A percentile compares a stretch with the other conserved stretches of the same genome.
These are phyloP conservation scores for Agapornis canus DNA, from an alignment of 2,797 vertebrate species.

Conservation along the genomic window DNA sequence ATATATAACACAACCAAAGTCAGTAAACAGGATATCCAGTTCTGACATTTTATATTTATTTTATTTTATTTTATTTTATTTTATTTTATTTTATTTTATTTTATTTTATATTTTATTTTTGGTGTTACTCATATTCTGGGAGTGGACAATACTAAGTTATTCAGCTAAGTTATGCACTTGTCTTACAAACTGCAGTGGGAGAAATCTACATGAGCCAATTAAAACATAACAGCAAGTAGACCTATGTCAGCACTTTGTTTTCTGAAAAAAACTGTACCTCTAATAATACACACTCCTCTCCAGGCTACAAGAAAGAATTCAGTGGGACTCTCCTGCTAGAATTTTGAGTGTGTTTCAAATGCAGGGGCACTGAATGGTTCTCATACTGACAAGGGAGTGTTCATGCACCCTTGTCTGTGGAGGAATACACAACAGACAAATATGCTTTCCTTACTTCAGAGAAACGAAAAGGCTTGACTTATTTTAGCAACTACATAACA, in stretches of 20 bases:
- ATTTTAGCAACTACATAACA: slow-evolving; percentile 72
- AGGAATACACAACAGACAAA: slow-evolving; percentile 48
- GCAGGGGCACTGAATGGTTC: slow-evolving; percentile 14
- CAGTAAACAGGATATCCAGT: background rate
- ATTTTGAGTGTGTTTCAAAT: slow-evolving; percentile 33
- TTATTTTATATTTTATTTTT: background rate
- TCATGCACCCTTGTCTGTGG: background rate
- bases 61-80: background rate
- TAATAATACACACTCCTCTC: background rate
- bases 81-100: background rate
- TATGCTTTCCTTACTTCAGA: slow-evolving; percentile 59
- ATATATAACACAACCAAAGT: background rate
- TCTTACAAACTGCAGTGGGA: background rate
- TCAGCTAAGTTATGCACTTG: background rate
- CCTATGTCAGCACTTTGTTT: background rate
- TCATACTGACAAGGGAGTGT: background rate
- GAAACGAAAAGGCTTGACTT: slow-evolving; percentile 68
- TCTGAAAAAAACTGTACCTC: background rate
- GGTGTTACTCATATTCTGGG: background rate
- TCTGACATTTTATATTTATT: background rate
- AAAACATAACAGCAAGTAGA: background rate
- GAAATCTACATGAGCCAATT: background rate
- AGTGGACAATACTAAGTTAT: too few relatives aligned
- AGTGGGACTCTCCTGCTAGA: slow-evolving; percentile 9
- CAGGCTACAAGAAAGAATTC: background rate